Conservation (phyloP, 1,140 invertebrate genomes). For the Metaphire vulgaris region DNA sequence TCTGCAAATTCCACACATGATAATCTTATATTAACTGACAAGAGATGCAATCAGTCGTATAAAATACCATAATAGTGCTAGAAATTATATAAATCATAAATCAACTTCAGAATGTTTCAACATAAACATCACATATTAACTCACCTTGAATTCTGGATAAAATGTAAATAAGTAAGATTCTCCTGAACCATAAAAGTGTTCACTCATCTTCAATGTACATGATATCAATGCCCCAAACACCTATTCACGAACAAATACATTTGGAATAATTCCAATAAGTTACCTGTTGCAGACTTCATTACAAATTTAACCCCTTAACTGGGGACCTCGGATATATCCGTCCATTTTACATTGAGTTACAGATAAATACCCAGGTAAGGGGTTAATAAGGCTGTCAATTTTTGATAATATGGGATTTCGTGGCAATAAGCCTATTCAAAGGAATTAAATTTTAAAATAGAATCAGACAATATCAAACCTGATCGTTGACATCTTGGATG, state of each 20-base stretch:
- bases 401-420: not conserved
- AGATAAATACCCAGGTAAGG: not conserved
- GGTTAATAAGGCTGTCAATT: not conserved
- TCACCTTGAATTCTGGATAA: conserved; percentile 52
- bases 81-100: not conserved
- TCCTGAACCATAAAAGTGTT: conserved; percentile 97
- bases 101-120: not conserved
- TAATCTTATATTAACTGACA: not conserved
- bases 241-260: conserved; percentile 53
- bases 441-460: not conserved
- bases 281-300: not conserved
- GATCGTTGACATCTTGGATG: conserved; percentile 85
- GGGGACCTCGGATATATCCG: too few relatives aligned
- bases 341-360: not conserved
- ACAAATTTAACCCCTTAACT: not conserved
- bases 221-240: conserved; percentile 93
- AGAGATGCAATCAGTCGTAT: not conserved
- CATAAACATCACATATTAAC: not conserved
- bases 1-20: not conserved
- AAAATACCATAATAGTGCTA: not conserved
- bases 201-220: conserved; percentile 77
- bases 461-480: conserved; percentile 40
- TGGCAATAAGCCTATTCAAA: not conserved
- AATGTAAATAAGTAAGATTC: conserved; percentile 93
- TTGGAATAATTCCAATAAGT: not conserved